These are phyloP conservation scores for Drosophila vallismaia DNA, from an alignment of 2,888 invertebrate genomes.

Conservation along the genomic window DNA sequence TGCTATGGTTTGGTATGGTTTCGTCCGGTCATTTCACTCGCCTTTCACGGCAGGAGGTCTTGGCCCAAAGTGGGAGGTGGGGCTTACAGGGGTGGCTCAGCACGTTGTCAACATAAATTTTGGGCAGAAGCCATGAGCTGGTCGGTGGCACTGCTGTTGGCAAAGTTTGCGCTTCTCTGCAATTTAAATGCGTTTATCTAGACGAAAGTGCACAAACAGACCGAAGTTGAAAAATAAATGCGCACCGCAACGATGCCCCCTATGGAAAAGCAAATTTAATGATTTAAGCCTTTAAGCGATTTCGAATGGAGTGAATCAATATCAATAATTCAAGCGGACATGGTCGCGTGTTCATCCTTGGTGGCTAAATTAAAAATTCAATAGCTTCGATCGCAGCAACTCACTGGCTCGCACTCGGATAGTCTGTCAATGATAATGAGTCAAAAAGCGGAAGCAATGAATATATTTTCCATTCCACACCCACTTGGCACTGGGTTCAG, in stretches of 20 bases:
- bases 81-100: conserved; percentile 53
- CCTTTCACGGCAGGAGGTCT: conserved; percentile 20
- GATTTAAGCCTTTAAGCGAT: conserved; percentile 13
- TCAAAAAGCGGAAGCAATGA: conserved; percentile 64
- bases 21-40: conserved; percentile 55
- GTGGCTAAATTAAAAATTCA: conserved; percentile 3
- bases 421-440: conserved; percentile 56
- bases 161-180: conserved; percentile 62
- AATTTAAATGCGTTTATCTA: conserved; percentile 73
- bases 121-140: conserved; percentile 43
- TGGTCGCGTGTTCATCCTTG: not conserved
- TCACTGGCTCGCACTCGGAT: not conserved
- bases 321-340: conserved; percentile 1
- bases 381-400: not conserved
- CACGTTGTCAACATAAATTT: conserved; percentile 74
- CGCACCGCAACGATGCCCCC: not conserved
- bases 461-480: conserved; percentile 55
- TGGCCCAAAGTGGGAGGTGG: not conserved
- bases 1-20: conserved; percentile 1
- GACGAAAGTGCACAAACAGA: conserved; percentile 51
- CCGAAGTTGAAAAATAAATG: conserved; percentile 29
- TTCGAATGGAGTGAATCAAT: not conserved
- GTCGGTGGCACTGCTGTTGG: conserved; percentile 38
- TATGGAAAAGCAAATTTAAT: conserved; percentile 9
- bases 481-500: not conserved